Percentiles rank a stretch among this genome's conserved stretches.
Conservation (phyloP, 2,113 vertebrate species). For the Camelus dromedarius region DNA sequence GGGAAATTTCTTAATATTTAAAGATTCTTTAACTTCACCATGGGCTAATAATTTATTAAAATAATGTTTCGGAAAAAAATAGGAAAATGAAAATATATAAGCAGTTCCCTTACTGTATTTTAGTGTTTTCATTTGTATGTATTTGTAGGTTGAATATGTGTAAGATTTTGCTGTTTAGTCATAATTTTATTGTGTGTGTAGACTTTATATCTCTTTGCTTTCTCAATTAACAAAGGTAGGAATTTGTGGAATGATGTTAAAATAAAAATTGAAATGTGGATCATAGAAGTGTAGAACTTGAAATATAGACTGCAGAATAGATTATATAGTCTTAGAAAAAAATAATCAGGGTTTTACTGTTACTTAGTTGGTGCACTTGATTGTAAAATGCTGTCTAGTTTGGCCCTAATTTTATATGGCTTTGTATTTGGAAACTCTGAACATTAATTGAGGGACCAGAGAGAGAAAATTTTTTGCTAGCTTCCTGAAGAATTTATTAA, state of each 20-base stretch:
- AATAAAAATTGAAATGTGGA: background rate
- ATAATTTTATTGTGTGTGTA: background rate
- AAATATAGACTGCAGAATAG: background rate
- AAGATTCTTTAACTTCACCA: background rate
- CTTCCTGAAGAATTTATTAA: conserved; percentile 59
- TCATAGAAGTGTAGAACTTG: background rate
- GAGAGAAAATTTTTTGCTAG: background rate
- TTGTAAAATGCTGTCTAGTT: background rate
- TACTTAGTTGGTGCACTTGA: background rate
- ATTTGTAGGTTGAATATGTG: background rate
- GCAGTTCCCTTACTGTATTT: background rate
- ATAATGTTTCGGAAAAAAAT: background rate
- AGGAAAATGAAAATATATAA: background rate
- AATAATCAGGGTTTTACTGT: background rate
- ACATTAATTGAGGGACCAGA: background rate
- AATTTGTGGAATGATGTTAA: conserved; percentile 12
- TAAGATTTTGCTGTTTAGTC: conserved; percentile 5
- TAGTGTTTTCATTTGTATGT: background rate
- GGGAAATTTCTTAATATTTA: background rate
- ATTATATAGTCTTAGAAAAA: background rate
- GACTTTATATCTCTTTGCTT: background rate
- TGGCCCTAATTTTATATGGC: background rate
- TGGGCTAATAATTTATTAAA: background rate
- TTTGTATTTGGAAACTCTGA: conserved; percentile 1
- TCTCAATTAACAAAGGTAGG: background rate